Evolutionary conservation across 2,797 vertebrate species (phyloP).

Genomic region (Macroramphosus scolopax): DNA sequence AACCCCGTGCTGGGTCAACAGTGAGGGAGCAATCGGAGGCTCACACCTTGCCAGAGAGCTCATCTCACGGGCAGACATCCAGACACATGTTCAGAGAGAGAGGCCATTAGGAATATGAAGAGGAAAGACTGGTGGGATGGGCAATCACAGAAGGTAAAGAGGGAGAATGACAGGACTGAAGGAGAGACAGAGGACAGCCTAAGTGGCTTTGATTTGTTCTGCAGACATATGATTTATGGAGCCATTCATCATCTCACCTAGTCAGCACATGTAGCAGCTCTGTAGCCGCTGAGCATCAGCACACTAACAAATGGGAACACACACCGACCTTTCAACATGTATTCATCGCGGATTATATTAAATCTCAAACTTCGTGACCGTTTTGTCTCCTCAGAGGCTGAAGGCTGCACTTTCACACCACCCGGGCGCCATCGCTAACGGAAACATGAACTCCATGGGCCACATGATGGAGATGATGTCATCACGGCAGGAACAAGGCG

Average conservation of each 20-base stretch:
- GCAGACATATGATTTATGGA: constrained; percentile 65
- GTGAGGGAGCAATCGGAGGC: constrained; percentile 36
- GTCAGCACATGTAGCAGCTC: constrained; percentile 30
- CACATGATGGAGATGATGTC: constrained; percentile 99
- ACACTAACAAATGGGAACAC: constrained; percentile 16
- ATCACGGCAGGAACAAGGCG: constrained; percentile 87
- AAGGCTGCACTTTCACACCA: constrained; percentile 97
- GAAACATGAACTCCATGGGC: constrained; percentile 98
- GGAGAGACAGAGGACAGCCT: constrained; percentile 69
- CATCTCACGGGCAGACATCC: constrained; percentile 36
- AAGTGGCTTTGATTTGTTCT: constrained; percentile 70
- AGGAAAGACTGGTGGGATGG: constrained; percentile 43
- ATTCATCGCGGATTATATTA: constrained; percentile 6
- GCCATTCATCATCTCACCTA: constrained; percentile 54
- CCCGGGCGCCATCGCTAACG: constrained; percentile 91
- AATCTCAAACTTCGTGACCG: constrained; percentile 18
- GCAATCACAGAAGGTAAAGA: constrained; percentile 49
- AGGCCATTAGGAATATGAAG: constrained; percentile 65
- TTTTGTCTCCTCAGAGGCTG: constrained; percentile 83
- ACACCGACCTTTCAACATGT: constrained; percentile 12
- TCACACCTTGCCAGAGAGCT: constrained; percentile 38
- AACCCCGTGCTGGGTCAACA: constrained; percentile 60
- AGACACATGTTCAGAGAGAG: constrained; percentile 23
- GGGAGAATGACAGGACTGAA: constrained; percentile 64
- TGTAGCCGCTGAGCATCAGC: constrained; percentile 44